Conservation (phyloP, 2,888 invertebrate species). For the Latrodectus hesperus region DNA sequence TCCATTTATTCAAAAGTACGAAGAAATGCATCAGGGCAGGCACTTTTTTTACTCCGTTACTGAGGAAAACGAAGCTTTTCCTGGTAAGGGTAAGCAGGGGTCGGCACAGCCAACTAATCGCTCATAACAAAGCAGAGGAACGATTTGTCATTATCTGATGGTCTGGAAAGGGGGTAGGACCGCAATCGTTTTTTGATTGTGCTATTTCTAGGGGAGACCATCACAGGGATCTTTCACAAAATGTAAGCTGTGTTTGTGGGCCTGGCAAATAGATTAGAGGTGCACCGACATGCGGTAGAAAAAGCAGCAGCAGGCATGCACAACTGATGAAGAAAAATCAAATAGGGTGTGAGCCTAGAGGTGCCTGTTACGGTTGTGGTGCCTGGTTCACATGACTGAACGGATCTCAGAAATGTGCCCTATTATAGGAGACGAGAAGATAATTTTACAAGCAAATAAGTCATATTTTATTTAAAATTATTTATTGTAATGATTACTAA, state of each 20-base stretch:
- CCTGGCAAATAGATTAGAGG: too few relatives aligned
- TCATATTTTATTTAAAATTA: too few relatives aligned
- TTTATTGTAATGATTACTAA: too few relatives aligned
- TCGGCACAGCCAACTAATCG: slow-evolving; percentile 41
- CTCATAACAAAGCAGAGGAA: slow-evolving; percentile 50
- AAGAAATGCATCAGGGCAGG: slow-evolving; percentile 12
- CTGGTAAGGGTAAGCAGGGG: slow-evolving; percentile 30
- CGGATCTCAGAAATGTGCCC: too few relatives aligned
- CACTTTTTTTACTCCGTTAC: not conserved
- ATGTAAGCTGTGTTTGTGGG: not conserved
- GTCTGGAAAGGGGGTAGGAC: slow-evolving; percentile 1
- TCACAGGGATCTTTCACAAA: slow-evolving; percentile 38
- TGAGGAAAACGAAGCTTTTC: slow-evolving; percentile 32
- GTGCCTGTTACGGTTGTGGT: too few relatives aligned
- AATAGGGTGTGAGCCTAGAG: too few relatives aligned
- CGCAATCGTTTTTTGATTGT: slow-evolving; percentile 40
- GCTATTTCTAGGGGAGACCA: slow-evolving; percentile 23
- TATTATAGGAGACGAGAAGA: too few relatives aligned
- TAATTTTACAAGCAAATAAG: too few relatives aligned
- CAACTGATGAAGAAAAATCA: not conserved
- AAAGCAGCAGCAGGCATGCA: not conserved
- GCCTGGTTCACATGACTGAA: too few relatives aligned
- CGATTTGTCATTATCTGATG: slow-evolving; percentile 65
- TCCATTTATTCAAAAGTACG: not conserved
- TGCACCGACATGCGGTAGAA: too few relatives aligned